phyloP scores from a whole-genome alignment of 2,797 vertebrate genomes.

The Apodemus agrarius region DNA sequence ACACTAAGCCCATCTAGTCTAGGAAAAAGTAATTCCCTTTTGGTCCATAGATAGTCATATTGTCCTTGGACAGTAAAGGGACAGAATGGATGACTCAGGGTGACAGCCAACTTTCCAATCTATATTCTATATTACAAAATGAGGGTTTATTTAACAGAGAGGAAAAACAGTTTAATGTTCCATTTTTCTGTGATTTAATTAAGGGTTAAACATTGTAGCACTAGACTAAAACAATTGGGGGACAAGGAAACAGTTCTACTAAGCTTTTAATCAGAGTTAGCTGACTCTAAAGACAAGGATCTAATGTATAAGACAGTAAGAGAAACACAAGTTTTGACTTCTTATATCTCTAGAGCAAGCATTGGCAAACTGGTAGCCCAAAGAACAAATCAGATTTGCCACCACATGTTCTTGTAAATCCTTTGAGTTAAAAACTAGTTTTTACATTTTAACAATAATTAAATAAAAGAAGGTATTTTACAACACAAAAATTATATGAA shows the following conservation, averaged over 20 bases:
- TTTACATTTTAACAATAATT: slow-evolving; percentile 57
- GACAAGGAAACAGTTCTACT: not conserved
- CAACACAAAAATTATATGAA: not conserved
- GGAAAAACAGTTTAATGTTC: slow-evolving; percentile 44
- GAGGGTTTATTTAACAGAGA: slow-evolving; percentile 7
- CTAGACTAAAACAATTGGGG: not conserved
- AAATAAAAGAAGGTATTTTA: not conserved
- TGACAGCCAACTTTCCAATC: slow-evolving; percentile 9
- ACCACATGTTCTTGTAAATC: slow-evolving; percentile 3
- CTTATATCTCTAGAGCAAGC: not conserved
- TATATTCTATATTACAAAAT: not conserved
- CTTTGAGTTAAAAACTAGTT: slow-evolving; percentile 34
- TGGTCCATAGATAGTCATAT: slow-evolving; percentile 19
- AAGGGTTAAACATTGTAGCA: slow-evolving; percentile 7
- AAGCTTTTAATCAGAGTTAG: slow-evolving; percentile 28
- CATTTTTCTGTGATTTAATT: slow-evolving; percentile 36
- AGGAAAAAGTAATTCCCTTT: slow-evolving; percentile 37
- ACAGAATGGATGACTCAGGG: slow-evolving; percentile 50
- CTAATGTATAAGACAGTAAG: not conserved
- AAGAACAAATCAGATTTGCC: not conserved
- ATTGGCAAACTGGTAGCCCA: slow-evolving; percentile 1
- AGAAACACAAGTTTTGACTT: slow-evolving; percentile 54
- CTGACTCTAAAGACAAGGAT: not conserved
- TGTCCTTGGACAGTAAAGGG: not conserved
- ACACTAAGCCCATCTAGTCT: not conserved